Percentiles rank a stretch among this genome's conserved stretches.
Evolutionary conservation across 2,888 invertebrate genomes (phyloP).

Genomic region (Sphaerophoria taeniata): DNA sequence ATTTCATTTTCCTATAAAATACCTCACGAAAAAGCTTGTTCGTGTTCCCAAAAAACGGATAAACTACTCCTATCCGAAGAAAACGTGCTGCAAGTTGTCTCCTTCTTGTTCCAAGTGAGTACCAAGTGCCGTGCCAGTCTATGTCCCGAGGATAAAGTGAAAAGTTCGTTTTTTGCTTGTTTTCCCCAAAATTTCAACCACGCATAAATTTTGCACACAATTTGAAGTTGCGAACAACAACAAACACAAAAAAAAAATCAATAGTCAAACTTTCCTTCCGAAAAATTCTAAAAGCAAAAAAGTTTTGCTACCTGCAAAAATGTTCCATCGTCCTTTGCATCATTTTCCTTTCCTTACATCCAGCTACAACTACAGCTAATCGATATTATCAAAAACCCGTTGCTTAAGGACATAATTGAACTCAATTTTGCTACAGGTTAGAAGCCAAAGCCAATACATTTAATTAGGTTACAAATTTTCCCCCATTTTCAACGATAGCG

Average conservation of each 20-base stretch:
- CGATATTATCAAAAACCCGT: conserved; percentile 35
- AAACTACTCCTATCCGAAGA: conserved; percentile 6
- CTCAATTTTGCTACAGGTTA: conserved; percentile 43
- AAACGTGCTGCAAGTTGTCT: neutral
- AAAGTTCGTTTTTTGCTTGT: neutral
- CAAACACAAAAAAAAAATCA: conserved; percentile 4
- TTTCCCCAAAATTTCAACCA: neutral
- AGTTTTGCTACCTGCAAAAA: conserved; percentile 23
- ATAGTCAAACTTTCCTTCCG: conserved; percentile 5
- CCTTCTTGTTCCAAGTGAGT: neutral
- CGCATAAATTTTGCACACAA: conserved; percentile 16
- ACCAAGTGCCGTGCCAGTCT: neutral
- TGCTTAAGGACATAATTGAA: conserved; percentile 50
- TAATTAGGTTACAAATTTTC: conserved; percentile 57
- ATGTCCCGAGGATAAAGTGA: neutral
- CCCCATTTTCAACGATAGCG: neutral
- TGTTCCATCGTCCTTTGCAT: neutral
- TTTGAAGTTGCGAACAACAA: neutral
- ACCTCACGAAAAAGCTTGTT: conserved; percentile 10
- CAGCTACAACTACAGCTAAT: conserved; percentile 10
- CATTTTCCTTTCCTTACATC: neutral
- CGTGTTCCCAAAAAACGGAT: neutral
- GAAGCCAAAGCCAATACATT: conserved; percentile 47
- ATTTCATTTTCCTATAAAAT: neutral
- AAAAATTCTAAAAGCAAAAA: conserved; percentile 11